Conservation (phyloP, 2,888 invertebrate genomes). For the Ferrisia virgata region DNA sequence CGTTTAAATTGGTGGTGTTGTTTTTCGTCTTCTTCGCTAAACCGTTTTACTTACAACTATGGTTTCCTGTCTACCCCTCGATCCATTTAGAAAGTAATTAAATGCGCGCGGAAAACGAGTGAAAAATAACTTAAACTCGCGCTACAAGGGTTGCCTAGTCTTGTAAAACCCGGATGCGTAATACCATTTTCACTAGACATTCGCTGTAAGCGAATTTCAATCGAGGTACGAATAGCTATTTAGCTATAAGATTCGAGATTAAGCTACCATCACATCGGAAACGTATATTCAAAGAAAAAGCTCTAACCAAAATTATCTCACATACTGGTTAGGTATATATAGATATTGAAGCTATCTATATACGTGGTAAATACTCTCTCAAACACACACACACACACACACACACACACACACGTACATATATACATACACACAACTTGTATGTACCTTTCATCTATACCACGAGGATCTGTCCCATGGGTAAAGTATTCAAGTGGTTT, state of each 20-base stretch:
- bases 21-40: neutral
- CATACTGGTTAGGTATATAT: neutral
- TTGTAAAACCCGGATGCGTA: neutral
- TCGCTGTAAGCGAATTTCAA: too few species aligned
- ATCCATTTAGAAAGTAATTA: conserved; percentile 20
- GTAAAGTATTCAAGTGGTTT: conserved; percentile 1
- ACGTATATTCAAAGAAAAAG: too few species aligned
- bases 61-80: too few species aligned
- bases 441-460: neutral
- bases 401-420: neutral
- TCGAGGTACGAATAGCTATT: too few species aligned
- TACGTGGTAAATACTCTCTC: too few species aligned
- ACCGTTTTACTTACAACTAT: neutral
- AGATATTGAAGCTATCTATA: neutral
- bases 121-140: too few species aligned
- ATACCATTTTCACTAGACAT: too few species aligned
- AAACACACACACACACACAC: neutral
- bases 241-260: too few species aligned
- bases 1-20: neutral
- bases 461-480: neutral
- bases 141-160: neutral
- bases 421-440: neutral
- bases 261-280: too few species aligned
- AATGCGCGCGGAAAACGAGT: neutral
- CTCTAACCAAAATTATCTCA: neutral